Percentiles rank a stretch among this genome's conserved stretches.
phyloP scores from a whole-genome alignment of 92 coral and sea anemone species.

The Virgularia gustaviana region DNA sequence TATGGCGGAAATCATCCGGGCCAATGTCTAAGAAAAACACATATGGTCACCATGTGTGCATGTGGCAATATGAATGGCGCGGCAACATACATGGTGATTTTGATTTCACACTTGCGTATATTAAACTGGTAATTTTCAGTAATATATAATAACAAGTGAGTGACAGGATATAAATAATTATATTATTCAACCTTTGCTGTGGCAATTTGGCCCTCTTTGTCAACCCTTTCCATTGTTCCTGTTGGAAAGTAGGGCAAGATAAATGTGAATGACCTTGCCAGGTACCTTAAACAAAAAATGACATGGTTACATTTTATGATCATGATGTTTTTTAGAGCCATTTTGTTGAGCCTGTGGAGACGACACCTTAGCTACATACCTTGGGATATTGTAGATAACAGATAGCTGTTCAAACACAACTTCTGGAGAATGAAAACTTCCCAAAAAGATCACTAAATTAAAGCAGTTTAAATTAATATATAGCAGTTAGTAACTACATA shows the following conservation, averaged over 20 bases:
- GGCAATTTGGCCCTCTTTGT: constrained; percentile 92
- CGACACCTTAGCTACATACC: constrained; percentile 39
- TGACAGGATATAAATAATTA: too few relatives aligned
- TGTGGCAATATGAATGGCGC: not conserved
- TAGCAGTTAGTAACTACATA: too few relatives aligned
- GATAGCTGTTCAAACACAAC: constrained; percentile 97
- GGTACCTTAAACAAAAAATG: constrained; percentile 49
- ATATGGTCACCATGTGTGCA: not conserved
- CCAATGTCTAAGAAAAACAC: constrained; percentile 65
- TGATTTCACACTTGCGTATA: too few relatives aligned
- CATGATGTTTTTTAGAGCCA: not conserved
- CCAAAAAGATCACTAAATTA: constrained; percentile 79
- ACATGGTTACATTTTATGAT: not conserved
- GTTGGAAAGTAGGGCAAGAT: constrained; percentile 95
- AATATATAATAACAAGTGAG: not conserved
- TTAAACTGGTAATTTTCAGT: too few relatives aligned
- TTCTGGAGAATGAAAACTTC: constrained; percentile 91
- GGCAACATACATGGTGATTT: too few relatives aligned
- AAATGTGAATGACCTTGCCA: constrained; percentile 87
- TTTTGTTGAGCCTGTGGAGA: not conserved
- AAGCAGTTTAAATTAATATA: not conserved
- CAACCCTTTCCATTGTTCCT: constrained; percentile 95
- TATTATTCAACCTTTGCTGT: constrained; percentile 99
- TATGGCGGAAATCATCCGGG: constrained; percentile 76
- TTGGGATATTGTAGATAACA: constrained; percentile 85